Evolutionary conservation across 2,797 vertebrate species (phyloP).

Genomic region (Scolopax bukidnonensis): DNA sequence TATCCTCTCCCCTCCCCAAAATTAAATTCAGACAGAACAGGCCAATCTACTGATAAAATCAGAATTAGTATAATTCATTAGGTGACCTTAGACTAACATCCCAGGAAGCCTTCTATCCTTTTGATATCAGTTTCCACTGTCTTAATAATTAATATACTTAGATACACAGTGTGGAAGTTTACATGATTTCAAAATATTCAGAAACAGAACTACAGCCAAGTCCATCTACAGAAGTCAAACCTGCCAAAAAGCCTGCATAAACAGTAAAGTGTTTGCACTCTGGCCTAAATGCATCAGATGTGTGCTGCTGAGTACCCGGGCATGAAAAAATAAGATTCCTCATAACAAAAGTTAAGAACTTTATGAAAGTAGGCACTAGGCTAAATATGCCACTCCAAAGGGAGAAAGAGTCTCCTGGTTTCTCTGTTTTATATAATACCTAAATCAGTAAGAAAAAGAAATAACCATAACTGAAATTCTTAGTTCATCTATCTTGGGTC

Average conservation of each 20-base stretch:
- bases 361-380: background rate
- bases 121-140: background rate
- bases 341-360: background rate
- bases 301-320: background rate
- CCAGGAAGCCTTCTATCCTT: background rate
- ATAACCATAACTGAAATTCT: background rate
- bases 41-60: background rate
- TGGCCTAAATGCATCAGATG: background rate
- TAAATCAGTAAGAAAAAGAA: background rate
- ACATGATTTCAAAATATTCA: background rate
- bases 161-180: background rate
- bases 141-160: background rate
- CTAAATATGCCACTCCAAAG: background rate
- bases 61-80: background rate
- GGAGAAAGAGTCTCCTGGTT: background rate
- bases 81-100: background rate
- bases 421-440: background rate
- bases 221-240: background rate
- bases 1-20: background rate
- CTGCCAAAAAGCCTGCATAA: background rate
- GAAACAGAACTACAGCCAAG: background rate
- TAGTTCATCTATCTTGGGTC: fast-evolving
- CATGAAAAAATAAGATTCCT: background rate
- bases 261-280: background rate
- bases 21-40: background rate